Evolutionary conservation across 2,888 invertebrate genomes (phyloP).

Genomic region (Pherbina coryleti): DNA sequence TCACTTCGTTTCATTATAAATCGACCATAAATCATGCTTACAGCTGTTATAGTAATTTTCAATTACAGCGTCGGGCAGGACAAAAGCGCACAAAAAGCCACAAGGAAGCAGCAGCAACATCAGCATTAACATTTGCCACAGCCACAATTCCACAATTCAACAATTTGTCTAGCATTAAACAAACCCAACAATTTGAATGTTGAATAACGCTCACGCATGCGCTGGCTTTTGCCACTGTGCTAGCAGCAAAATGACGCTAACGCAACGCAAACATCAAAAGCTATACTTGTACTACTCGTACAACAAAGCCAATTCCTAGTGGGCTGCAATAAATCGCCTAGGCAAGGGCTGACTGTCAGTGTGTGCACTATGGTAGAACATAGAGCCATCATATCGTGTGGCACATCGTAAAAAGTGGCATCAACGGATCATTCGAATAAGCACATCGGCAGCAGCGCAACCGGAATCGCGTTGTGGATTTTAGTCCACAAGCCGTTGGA

Average conservation of each 20-base stretch:
- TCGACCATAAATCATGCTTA: constrained; percentile 20
- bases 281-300: too few species aligned
- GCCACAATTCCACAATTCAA: neutral
- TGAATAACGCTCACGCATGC: constrained; percentile 26
- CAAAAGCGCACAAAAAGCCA: neutral
- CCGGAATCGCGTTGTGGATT: neutral
- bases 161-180: constrained; percentile 36
- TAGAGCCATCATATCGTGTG: constrained; percentile 10
- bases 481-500: neutral
- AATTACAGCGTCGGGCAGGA: neutral
- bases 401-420: constrained; percentile 16
- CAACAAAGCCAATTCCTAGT: neutral
- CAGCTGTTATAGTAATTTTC: constrained; percentile 14
- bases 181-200: constrained; percentile 13
- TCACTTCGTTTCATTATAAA: neutral
- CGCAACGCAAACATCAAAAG: neutral
- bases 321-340: constrained; percentile 15
- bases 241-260: neutral
- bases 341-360: too few species aligned
- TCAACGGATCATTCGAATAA: neutral
- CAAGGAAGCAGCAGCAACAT: neutral
- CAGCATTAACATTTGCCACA: neutral
- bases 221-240: neutral
- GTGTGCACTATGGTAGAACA: neutral
- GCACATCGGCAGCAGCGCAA: neutral